phyloP scores from a whole-genome alignment of 2,113 vertebrate species.

The Orcinus orca region DNA sequence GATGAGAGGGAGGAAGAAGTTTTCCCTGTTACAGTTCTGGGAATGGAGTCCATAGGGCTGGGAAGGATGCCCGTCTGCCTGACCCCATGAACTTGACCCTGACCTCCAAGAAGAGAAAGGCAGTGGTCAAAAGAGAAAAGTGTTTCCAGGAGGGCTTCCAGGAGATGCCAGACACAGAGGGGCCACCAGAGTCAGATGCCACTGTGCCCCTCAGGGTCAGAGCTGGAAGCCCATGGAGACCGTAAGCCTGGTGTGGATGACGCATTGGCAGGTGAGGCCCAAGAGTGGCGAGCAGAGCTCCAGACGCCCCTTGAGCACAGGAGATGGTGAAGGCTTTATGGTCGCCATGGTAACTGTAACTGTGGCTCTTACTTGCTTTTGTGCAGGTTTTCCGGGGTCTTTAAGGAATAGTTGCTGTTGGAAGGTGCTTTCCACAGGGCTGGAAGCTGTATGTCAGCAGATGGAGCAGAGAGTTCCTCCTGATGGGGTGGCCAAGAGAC shows the following conservation, averaged over 20 bases:
- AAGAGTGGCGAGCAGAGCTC: background rate
- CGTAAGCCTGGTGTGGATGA: rapidly evolving
- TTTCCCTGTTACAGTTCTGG: rapidly evolving
- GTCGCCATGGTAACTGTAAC: constrained; percentile 46
- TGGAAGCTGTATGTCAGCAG: background rate
- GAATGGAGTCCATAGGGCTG: no score
- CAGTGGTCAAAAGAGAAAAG: background rate
- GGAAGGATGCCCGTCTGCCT: background rate
- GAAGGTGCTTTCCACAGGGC: background rate
- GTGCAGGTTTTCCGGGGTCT: constrained; percentile 16
- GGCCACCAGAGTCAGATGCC: rapidly evolving
- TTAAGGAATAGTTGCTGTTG: background rate
- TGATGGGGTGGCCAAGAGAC: background rate
- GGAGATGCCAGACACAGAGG: background rate
- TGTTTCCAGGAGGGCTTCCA: background rate
- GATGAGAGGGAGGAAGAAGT: rapidly evolving
- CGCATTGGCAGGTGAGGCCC: rapidly evolving
- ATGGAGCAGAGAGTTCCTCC: rapidly evolving
- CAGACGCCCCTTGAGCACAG: background rate
- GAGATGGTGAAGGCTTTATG: background rate
- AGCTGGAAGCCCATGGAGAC: rapidly evolving
- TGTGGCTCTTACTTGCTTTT: background rate
- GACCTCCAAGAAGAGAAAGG: background rate
- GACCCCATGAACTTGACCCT: background rate
- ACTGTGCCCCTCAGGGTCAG: rapidly evolving